These are phyloP conservation scores for Drosophila lini DNA, from an alignment of 1,140 invertebrate genomes.

Conservation along the genomic window DNA sequence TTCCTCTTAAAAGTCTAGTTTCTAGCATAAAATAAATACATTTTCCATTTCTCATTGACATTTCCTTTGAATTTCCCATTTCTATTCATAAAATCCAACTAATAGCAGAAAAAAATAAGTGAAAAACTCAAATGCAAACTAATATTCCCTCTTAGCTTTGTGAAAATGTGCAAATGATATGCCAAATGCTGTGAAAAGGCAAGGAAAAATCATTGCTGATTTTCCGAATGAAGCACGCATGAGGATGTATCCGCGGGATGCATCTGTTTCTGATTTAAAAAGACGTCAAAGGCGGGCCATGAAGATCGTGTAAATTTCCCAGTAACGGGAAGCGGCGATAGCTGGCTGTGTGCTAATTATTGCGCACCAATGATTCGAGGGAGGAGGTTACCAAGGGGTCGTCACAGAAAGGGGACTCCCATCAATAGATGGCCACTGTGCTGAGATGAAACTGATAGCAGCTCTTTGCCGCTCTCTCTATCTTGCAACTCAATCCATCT, in stretches of 20 bases:
- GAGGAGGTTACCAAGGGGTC: not conserved
- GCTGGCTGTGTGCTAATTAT: slow-evolving; percentile 64
- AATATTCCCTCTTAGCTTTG: slow-evolving; percentile 9
- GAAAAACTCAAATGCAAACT: slow-evolving; percentile 5
- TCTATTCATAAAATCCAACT: not conserved
- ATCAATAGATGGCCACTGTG: slow-evolving; percentile 69
- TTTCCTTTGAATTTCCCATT: not conserved
- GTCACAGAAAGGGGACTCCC: slow-evolving; percentile 16
- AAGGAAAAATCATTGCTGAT: slow-evolving; percentile 33
- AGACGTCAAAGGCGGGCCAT: slow-evolving; percentile 43
- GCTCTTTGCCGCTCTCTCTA: slow-evolving; percentile 2
- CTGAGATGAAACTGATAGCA: slow-evolving; percentile 44
- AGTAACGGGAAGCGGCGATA: slow-evolving; percentile 30
- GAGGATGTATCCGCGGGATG: slow-evolving; percentile 9
- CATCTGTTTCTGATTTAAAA: slow-evolving; percentile 56
- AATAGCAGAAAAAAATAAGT: slow-evolving; percentile 1
- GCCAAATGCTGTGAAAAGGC: slow-evolving; percentile 3
- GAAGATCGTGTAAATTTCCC: slow-evolving; percentile 15
- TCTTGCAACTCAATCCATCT: slow-evolving; percentile 13
- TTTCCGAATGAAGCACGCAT: slow-evolving; percentile 15
- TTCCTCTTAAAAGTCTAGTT: not conserved
- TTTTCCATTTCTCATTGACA: not conserved
- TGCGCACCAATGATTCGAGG: slow-evolving; percentile 69
- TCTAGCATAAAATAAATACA: not conserved
- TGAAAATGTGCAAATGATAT: slow-evolving; percentile 25